Evolutionary conservation across 2,113 vertebrate genomes (phyloP).

Genomic region (Hypocryptadius cinnamomeus): DNA sequence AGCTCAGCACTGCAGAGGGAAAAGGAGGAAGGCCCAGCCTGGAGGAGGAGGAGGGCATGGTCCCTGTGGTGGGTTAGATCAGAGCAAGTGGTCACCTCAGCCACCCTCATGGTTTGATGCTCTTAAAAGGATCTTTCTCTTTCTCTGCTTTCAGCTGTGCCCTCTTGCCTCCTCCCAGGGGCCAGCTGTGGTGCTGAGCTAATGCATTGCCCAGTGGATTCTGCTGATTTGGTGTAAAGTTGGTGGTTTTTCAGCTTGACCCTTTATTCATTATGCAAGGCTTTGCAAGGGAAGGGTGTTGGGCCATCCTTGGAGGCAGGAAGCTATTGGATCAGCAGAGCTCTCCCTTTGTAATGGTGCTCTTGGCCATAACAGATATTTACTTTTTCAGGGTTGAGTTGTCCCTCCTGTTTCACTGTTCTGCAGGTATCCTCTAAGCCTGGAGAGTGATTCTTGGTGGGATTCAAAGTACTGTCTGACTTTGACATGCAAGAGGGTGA

Average conservation of each 20-base stretch:
- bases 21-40: background rate
- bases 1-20: background rate
- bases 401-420: background rate
- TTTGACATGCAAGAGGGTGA: background rate
- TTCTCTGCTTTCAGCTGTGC: background rate
- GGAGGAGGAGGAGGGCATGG: background rate
- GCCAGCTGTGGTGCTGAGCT: background rate
- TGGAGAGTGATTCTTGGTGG: background rate
- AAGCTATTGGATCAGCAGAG: background rate
- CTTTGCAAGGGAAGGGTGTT: background rate
- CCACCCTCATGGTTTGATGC: background rate
- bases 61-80: background rate
- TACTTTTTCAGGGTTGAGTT: background rate
- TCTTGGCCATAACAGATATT: accelerated
- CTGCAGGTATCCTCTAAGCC: background rate
- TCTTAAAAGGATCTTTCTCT: background rate
- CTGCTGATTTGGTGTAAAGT: background rate
- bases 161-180: background rate
- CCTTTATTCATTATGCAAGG: background rate
- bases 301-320: background rate
- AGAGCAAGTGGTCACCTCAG: background rate
- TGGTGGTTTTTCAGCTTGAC: background rate
- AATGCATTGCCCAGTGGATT: background rate
- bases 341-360: background rate
- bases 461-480: background rate